phyloP scores from a whole-genome alignment of 2,797 vertebrate species.

The Nannoperca australis region DNA sequence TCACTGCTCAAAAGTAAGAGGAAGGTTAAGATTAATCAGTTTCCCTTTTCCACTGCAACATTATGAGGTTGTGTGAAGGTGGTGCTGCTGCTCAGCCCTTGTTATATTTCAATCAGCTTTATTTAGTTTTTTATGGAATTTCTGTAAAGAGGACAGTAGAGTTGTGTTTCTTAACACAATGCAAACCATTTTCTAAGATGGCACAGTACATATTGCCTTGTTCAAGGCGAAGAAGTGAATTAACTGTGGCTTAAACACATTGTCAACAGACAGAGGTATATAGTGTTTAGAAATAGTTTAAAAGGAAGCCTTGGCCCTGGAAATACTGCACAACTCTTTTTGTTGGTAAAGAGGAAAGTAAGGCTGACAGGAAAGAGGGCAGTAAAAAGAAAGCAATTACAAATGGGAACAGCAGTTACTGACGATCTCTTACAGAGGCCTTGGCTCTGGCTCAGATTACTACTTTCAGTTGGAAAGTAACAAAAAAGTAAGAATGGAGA shows the following conservation, averaged over 20 bases:
- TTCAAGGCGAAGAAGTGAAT: slow-evolving; percentile 36
- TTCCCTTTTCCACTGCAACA: slow-evolving; percentile 13
- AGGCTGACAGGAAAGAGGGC: slow-evolving; percentile 46
- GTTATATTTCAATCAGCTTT: slow-evolving; percentile 24
- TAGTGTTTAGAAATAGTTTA: slow-evolving; percentile 42
- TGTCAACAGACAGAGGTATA: slow-evolving; percentile 30
- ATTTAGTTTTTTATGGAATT: neutral
- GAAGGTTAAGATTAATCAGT: slow-evolving; percentile 39
- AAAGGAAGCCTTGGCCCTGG: slow-evolving; percentile 40
- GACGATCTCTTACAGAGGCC: slow-evolving; percentile 61
- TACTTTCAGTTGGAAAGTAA: slow-evolving; percentile 43
- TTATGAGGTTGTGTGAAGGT: slow-evolving; percentile 24
- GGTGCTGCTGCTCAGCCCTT: slow-evolving; percentile 16
- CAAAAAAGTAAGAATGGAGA: slow-evolving; percentile 40
- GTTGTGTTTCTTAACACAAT: slow-evolving; percentile 5
- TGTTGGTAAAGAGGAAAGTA: slow-evolving; percentile 54
- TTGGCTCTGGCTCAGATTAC: slow-evolving; percentile 57
- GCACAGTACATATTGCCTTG: neutral
- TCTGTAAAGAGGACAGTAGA: slow-evolving; percentile 9
- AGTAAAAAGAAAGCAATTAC: slow-evolving; percentile 71
- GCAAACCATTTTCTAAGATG: slow-evolving; percentile 6
- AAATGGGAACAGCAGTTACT: slow-evolving; percentile 61
- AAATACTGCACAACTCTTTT: slow-evolving; percentile 49
- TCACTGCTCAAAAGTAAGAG: slow-evolving; percentile 12
- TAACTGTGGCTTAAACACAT: slow-evolving; percentile 32